phyloP scores from a whole-genome alignment of 2,888 invertebrate genomes.

The Auanema sp. region DNA sequence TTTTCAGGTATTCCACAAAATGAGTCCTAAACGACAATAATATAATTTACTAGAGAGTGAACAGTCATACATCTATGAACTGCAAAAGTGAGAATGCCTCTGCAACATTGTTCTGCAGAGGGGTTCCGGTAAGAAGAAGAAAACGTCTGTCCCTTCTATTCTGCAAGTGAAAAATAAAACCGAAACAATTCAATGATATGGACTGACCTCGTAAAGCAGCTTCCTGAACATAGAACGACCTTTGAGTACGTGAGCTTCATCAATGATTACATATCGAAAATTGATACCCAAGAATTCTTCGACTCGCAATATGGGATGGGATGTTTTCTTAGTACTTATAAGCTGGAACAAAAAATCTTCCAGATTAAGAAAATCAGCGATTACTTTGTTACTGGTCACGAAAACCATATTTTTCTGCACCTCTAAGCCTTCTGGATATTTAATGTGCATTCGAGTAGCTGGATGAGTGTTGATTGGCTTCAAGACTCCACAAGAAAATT shows the following conservation, averaged over 20 bases:
- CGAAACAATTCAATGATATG: neutral
- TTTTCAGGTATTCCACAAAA: neutral
- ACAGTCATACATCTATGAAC: constrained; percentile 58
- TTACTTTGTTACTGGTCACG: constrained; percentile 22
- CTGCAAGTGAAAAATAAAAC: neutral
- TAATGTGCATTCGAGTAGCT: constrained; percentile 6
- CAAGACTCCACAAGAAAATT: constrained; percentile 18
- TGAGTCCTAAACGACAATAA: neutral
- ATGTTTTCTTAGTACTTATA: neutral
- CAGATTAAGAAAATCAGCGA: constrained; percentile 4
- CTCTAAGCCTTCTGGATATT: constrained; percentile 1
- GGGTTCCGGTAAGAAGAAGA: constrained; percentile 67
- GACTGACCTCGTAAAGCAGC: neutral
- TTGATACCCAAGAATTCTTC: neutral
- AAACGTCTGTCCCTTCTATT: neutral
- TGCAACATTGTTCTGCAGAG: constrained; percentile 67
- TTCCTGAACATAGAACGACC: constrained; percentile 10
- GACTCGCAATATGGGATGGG: neutral
- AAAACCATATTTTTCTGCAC: constrained; percentile 14
- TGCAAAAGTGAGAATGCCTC: constrained; percentile 66
- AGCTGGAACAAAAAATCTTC: neutral
- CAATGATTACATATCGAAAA: constrained; percentile 15
- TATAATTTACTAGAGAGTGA: constrained; percentile 56
- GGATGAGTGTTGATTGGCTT: constrained; percentile 15
- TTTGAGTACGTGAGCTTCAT: constrained; percentile 26